Percentiles rank a stretch among this genome's conserved stretches.
phyloP scores from a whole-genome alignment of 2,113 vertebrate species.

The Tonatia bakeri region DNA sequence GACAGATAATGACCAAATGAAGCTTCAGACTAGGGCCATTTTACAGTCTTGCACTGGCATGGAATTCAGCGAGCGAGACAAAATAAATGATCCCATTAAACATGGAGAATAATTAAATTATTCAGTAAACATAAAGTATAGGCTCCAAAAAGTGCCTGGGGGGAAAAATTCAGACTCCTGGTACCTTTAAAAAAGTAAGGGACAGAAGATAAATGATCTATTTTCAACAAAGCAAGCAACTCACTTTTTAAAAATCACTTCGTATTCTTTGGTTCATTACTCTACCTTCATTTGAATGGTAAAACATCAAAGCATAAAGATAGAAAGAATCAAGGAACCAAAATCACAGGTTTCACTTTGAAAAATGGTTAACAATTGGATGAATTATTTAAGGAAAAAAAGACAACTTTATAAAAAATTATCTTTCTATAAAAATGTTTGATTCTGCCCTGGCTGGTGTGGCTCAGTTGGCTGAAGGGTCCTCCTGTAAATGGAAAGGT shows the following conservation, averaged over 20 bases:
- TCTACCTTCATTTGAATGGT: constrained; percentile 16
- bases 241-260: not conserved
- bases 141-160: constrained; percentile 31
- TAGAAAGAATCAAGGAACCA: constrained; percentile 53
- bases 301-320: constrained; percentile 35
- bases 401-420: constrained; percentile 47
- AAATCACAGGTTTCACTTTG: constrained; percentile 41
- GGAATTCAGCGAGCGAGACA: constrained; percentile 31
- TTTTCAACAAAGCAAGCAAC: not conserved
- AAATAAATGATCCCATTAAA: constrained; percentile 57
- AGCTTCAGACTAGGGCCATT: constrained; percentile 38
- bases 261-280: not conserved
- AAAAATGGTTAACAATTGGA: constrained; percentile 60
- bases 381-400: not conserved
- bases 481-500: too few relatives aligned
- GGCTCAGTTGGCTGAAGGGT: too few relatives aligned
- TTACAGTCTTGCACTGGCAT: constrained; percentile 1
- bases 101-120: not conserved
- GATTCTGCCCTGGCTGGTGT: not conserved
- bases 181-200: constrained; percentile 8
- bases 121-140: constrained; percentile 57
- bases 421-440: not conserved
- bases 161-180: not conserved
- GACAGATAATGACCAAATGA: not conserved
- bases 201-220: constrained; percentile 45